A percentile compares a stretch with the other conserved stretches of the same genome.
Evolutionary conservation across 2,888 invertebrate species (phyloP).

Genomic region (Hyalella azteca): DNA sequence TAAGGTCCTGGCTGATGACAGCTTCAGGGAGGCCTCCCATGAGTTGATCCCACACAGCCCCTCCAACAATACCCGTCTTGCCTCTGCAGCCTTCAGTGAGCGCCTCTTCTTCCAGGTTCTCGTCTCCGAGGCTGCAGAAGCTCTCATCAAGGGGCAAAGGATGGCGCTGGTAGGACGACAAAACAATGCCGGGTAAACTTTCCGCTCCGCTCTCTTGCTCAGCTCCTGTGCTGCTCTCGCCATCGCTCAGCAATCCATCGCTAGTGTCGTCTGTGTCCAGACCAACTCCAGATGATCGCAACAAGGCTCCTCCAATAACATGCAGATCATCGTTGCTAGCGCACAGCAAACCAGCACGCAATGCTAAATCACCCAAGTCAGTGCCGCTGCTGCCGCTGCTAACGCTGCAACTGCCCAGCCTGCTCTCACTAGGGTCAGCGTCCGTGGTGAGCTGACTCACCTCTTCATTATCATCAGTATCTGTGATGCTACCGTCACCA

Average conservation of each 20-base stretch:
- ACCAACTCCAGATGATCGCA: slow-evolving; percentile 7
- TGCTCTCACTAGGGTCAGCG: slow-evolving; percentile 13
- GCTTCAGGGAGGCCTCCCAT: not conserved
- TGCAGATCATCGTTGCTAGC: not conserved
- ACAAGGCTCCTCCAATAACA: not conserved
- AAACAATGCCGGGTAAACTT: not conserved
- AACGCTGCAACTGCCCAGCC: not conserved
- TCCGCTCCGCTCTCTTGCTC: slow-evolving; percentile 2
- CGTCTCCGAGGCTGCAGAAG: slow-evolving; percentile 19
- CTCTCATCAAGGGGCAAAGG: slow-evolving; percentile 18
- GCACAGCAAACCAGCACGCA: not conserved
- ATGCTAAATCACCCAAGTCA: not conserved
- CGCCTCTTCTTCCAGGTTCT: slow-evolving; percentile 16
- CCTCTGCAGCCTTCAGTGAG: slow-evolving; percentile 27
- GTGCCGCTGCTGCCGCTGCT: not conserved
- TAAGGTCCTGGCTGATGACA: not conserved
- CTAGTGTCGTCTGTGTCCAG: slow-evolving; percentile 23
- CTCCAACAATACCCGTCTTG: slow-evolving; percentile 24
- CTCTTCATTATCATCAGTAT: slow-evolving; percentile 13
- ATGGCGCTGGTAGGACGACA: slow-evolving; percentile 15
- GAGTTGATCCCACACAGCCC: slow-evolving; percentile 23
- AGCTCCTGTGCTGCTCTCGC: not conserved
- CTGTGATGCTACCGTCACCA: not conserved
- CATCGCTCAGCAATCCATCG: slow-evolving; percentile 1
- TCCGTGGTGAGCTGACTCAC: slow-evolving; percentile 19